These are phyloP conservation scores for Lymantria monacha DNA, from an alignment of 2,888 invertebrate genomes.

Conservation along the genomic window DNA sequence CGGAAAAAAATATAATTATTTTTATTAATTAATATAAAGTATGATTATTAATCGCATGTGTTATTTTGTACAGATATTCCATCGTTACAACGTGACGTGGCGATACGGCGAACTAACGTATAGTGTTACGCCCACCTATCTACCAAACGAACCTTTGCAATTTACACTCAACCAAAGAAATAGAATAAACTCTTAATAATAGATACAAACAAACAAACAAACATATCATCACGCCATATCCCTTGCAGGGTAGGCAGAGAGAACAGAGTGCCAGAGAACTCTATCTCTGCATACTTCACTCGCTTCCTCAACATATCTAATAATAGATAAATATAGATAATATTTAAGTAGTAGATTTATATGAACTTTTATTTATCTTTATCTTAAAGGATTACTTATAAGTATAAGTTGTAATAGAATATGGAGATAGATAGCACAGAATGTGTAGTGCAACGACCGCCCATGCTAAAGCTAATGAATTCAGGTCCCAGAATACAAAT, in stretches of 20 bases:
- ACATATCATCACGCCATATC: too few species aligned
- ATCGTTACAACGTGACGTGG: constrained; percentile 87
- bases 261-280: too few species aligned
- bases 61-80: constrained; percentile 83
- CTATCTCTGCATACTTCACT: too few species aligned
- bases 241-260: too few species aligned
- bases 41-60: constrained; percentile 8
- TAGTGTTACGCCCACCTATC: constrained; percentile 88
- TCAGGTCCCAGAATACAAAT: too few species aligned
- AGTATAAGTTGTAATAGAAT: too few species aligned
- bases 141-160: constrained; percentile 86
- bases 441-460: too few species aligned
- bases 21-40: too few species aligned
- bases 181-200: constrained; percentile 8
- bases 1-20: too few species aligned
- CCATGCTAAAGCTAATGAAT: too few species aligned
- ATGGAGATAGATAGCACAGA: too few species aligned
- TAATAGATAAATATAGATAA: not conserved
- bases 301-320: too few species aligned
- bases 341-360: not conserved
- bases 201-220: not conserved
- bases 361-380: not conserved
- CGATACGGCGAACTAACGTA: constrained; percentile 85
- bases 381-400: not conserved
- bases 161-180: constrained; percentile 81